Evolutionary conservation across 2,797 vertebrate genomes (phyloP), one percentile per base, ranked within the genome.

Genomic region (Leptoclinus maculatus): DNA sequence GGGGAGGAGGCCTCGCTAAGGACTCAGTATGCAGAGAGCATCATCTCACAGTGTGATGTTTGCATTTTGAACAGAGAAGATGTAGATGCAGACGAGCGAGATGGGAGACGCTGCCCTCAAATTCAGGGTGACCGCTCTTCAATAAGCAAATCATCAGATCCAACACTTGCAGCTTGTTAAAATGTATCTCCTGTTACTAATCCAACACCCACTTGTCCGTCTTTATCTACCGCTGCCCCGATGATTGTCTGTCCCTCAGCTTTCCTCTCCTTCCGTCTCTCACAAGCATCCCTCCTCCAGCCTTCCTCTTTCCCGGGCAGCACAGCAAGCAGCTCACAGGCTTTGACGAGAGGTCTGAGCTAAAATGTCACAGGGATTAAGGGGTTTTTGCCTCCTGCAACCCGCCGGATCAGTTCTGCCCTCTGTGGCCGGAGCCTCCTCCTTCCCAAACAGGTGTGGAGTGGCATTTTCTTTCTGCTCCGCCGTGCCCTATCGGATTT

Each of bases 341-440:
- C 89, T 91, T 89, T 89, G 83, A 91, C 82, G 79, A 88, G 69
- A 73, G 77, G 83, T 74, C 77, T 87, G 85, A 88, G 83, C 86
- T 80, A 74, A 89, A 91, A 93, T 91, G 91, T 91, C 89, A 91
- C 83, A 82, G 82, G 87, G 89, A 91, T 93, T 91, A 92, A 79
- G 78, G 79, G 86, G 74, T 84, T 92, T 29, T 90, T 78, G 71
- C 87, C 73, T 88, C 85, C 82, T 78, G 80, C 85, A 81, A 85
- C 91, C 80, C 63, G 14, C 74, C n/a, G 11, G 90, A 89, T 88
- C 78, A 85, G 71, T 75, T 83, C 78, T 78, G 77, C 82, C 70
- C 82, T 66, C 74, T 84, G 74, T 27, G 80, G 80, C 77, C 72
- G 57, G 63, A 73, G 81, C 74, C 36, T 67, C 78, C 68, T 57